These are phyloP conservation scores for Glandiceps talaboti DNA, from an alignment of 53 echinoderm and acorn worm genomes.

Conservation along the genomic window DNA sequence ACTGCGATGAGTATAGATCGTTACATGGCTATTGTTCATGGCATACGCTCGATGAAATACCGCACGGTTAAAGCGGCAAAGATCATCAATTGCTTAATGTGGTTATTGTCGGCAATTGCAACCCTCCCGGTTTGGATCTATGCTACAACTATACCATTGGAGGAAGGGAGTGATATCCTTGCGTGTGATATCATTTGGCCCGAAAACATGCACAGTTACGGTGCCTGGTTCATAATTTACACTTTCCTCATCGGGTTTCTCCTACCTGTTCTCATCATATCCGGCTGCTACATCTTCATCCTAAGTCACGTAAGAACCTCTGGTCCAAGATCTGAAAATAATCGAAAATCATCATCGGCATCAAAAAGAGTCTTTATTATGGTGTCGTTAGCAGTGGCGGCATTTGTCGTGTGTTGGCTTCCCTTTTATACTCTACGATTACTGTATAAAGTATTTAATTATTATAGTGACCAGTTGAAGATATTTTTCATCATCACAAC, in stretches of 20 bases:
- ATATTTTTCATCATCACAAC: not conserved
- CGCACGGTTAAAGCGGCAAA: not conserved
- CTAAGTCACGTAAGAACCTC: not conserved
- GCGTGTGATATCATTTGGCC: not conserved
- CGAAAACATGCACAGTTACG: not conserved
- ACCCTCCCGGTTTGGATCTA: not conserved
- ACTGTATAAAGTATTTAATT: not conserved
- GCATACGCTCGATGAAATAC: not conserved
- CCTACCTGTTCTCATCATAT: not conserved
- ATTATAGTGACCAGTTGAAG: not conserved
- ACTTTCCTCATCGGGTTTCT: not conserved
- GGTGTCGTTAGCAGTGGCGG: not conserved
- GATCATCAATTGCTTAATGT: not conserved
- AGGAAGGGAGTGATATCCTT: not conserved
- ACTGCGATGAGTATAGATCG: not conserved
- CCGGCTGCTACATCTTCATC: not conserved
- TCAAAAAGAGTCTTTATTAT: not conserved
- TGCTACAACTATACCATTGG: no score
- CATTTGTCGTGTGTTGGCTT: not conserved
- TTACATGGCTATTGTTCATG: not conserved
- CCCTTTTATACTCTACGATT: not conserved
- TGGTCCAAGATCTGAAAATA: not conserved
- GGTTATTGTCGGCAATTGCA: not conserved
- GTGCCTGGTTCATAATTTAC: not conserved
- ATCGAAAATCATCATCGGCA: not conserved